These are phyloP conservation scores for Adelognathus sp. DNA, from an alignment of 2,888 invertebrate species.

Conservation along the genomic window DNA sequence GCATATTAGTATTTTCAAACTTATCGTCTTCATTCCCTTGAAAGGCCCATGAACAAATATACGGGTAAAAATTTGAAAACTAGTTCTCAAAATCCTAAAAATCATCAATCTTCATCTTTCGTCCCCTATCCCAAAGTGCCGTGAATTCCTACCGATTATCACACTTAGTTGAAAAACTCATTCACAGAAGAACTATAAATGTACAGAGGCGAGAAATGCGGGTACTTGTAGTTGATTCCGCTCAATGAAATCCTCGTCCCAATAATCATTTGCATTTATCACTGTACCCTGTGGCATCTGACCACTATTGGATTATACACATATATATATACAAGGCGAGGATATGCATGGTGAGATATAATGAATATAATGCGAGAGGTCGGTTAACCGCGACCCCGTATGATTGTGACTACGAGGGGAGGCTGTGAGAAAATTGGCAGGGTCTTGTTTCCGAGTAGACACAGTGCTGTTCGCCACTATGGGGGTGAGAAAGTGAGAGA, in stretches of 20 bases:
- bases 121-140: too few relatives aligned
- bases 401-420: slow-evolving; percentile 68
- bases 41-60: too few relatives aligned
- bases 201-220: slow-evolving; percentile 3
- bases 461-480: slow-evolving; percentile 38
- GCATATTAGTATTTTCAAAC: too few relatives aligned
- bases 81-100: too few relatives aligned
- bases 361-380: slow-evolving; percentile 65
- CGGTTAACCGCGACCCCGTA: slow-evolving; percentile 73
- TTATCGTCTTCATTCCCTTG: too few relatives aligned
- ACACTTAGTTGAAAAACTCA: too few relatives aligned
- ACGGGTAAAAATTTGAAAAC: background rate
- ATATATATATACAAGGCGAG: slow-evolving; percentile 38
- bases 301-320: slow-evolving; percentile 39
- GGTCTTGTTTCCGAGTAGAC: slow-evolving; percentile 64
- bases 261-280: slow-evolving; percentile 14
- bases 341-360: too few relatives aligned
- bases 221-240: background rate
- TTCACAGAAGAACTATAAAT: background rate
- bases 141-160: too few relatives aligned
- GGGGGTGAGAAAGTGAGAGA: slow-evolving; percentile 34
- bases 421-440: slow-evolving; percentile 72
- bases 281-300: background rate
- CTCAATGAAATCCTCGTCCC: background rate
- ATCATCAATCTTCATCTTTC: too few relatives aligned